Evolutionary conservation across 1,140 invertebrate genomes (phyloP), one percentile per base, ranked within the genome.

Genomic region (Macrotrachela quadricornifera): DNA sequence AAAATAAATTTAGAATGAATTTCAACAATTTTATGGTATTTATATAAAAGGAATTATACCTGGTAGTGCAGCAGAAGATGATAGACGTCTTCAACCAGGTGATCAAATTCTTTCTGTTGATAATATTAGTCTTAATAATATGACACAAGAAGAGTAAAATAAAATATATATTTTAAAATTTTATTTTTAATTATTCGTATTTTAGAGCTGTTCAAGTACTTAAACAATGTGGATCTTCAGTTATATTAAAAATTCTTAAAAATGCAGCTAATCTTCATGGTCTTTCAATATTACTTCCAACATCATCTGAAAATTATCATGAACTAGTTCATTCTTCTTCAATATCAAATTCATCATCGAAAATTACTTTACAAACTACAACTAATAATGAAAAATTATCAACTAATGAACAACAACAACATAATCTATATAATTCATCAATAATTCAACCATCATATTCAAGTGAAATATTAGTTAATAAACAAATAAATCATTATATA

Each of bases 81-180:
- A 95, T 74, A 86, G 87, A 10, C 74, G 87, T n/a, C 72, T 99
- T 49, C 80, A 88, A 60, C 85, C 87, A 52, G 92, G 94, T 15
- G 94, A 99, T 75, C 94, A 99, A 69, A 71, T 99, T 49, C 66
- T 97, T 8, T 85, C 86, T 60, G 94, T 99, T 0, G 91, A 99
- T 70, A 90, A 87, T 12, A 83, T 91, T 66, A 91, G 85, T 63
- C 75, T 99, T 44, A 80, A 91, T 36, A 90, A 88, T 47, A 88
- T 99, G 54, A 86, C 86, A 6, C 92, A 97, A 72, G 91, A 96
- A 75, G 8, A 30, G 21, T 30, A 30, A 30, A n/a, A 8, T 30
- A 30, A 4, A 30, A 30, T 2, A 30, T 4, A 8, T 4, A 4
- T 30, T 2, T 30, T 30, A 2, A 30, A 8, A 8, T 30, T 30